Conservation (phyloP, 2,888 invertebrate species). For the Caenorhabditis sp. region DNA sequence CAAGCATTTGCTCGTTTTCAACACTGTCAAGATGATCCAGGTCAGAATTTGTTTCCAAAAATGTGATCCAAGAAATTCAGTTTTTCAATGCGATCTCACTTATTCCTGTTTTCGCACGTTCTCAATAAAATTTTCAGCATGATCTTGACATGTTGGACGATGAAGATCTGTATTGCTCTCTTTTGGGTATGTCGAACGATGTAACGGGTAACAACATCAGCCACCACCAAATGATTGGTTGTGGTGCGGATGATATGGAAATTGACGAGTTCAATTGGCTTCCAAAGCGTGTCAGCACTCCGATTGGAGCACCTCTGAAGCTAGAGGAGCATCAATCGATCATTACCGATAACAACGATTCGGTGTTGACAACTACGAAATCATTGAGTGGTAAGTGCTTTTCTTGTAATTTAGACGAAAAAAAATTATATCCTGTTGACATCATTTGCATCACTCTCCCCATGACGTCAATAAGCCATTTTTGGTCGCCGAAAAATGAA, state of each 20-base stretch:
- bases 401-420: conserved; percentile 18
- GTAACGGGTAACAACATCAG: conserved; percentile 34
- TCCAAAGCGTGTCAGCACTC: conserved; percentile 12
- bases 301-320: conserved; percentile 39
- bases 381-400: conserved; percentile 14
- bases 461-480: neutral
- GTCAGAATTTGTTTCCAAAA: conserved; percentile 14
- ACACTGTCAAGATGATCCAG: conserved; percentile 55
- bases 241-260: conserved; percentile 31
- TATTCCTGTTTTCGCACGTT: neutral
- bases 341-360: neutral
- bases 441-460: no score
- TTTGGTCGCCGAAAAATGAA: neutral
- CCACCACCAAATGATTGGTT: conserved; percentile 22
- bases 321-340: conserved; percentile 33
- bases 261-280: conserved; percentile 31
- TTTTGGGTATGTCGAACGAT: conserved; percentile 46
- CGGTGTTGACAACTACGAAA: conserved; percentile 1
- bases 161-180: conserved; percentile 54
- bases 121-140: conserved; percentile 41
- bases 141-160: conserved; percentile 57
- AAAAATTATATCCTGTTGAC: no score
- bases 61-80: neutral
- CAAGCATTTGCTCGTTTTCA: conserved; percentile 57
- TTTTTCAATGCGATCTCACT: no score